These are phyloP conservation scores for Microcebus griseorufus DNA, from an alignment of 2,113 vertebrate genomes.

Conservation along the genomic window DNA sequence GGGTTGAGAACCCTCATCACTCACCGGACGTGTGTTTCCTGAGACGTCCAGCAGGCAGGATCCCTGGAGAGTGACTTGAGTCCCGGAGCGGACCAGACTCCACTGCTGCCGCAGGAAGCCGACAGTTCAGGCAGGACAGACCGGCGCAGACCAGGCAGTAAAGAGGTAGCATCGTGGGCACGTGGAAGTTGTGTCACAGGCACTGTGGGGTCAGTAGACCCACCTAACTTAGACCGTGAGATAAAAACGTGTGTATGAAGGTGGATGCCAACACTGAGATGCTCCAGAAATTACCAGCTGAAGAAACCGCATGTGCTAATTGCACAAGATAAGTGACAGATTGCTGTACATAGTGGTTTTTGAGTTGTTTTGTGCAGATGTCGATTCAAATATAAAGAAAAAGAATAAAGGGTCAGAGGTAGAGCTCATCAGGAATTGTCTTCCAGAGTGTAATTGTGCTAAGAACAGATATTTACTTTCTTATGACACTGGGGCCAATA, in stretches of 20 bases:
- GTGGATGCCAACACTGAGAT: too few relatives aligned
- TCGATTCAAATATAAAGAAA: background rate
- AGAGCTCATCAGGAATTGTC: too few relatives aligned
- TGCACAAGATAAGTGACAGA: too few relatives aligned
- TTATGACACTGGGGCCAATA: too few relatives aligned
- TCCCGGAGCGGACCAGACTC: background rate
- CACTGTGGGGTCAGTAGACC: too few relatives aligned
- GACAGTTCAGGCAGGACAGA: background rate
- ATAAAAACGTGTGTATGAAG: too few relatives aligned
- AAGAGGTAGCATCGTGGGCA: too few relatives aligned
- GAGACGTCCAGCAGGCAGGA: background rate
- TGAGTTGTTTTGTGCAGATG: too few relatives aligned
- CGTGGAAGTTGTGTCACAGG: too few relatives aligned
- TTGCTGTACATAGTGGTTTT: background rate
- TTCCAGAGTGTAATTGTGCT: background rate
- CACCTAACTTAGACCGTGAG: too few relatives aligned
- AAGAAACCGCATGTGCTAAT: too few relatives aligned
- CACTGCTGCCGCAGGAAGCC: background rate
- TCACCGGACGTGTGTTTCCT: background rate
- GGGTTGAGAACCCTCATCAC: background rate
- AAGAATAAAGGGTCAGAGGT: background rate
- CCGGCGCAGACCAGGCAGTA: fast-evolving
- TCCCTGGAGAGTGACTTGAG: background rate
- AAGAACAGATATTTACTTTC: background rate
- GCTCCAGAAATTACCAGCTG: too few relatives aligned